Percentiles rank a stretch among this genome's conserved stretches.
phyloP scores from a whole-genome alignment of 2,888 invertebrate genomes.

The Hofmannophila pseudospretella region DNA sequence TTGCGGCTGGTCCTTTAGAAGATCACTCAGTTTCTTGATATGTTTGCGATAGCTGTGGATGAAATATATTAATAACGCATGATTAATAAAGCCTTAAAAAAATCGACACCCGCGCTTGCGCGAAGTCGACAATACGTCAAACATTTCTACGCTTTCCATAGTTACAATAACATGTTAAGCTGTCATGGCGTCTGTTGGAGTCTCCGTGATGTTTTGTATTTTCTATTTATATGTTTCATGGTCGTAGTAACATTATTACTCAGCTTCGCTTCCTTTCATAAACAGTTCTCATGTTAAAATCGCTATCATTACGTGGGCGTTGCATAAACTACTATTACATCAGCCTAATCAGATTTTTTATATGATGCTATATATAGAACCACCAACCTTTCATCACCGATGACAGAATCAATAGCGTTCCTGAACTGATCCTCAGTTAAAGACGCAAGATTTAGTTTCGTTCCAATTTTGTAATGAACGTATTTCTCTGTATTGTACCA shows the following conservation, averaged over 20 bases:
- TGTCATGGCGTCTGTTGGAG: too few species aligned
- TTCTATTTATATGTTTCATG: too few species aligned
- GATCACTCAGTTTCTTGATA: constrained; percentile 24
- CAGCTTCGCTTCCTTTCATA: too few species aligned
- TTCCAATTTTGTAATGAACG: constrained; percentile 32
- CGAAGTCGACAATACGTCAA: neutral
- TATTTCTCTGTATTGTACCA: constrained; percentile 43
- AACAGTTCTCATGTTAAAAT: too few species aligned
- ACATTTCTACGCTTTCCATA: neutral
- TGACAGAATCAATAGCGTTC: constrained; percentile 23
- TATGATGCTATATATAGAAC: neutral
- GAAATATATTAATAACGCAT: too few species aligned
- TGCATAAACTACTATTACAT: too few species aligned
- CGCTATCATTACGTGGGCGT: too few species aligned
- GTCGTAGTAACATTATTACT: too few species aligned
- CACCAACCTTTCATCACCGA: constrained; percentile 21
- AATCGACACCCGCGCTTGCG: neutral
- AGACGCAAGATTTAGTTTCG: constrained; percentile 25
- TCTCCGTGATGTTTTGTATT: neutral
- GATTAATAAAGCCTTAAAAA: neutral
- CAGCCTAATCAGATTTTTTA: neutral
- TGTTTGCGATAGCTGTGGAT: constrained; percentile 26
- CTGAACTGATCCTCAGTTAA: constrained; percentile 24
- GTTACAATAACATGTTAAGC: too few species aligned
- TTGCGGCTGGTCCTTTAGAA: constrained; percentile 37